phyloP scores from a whole-genome alignment of 2,888 invertebrate genomes.

The Caenorhabditis panamensis region DNA sequence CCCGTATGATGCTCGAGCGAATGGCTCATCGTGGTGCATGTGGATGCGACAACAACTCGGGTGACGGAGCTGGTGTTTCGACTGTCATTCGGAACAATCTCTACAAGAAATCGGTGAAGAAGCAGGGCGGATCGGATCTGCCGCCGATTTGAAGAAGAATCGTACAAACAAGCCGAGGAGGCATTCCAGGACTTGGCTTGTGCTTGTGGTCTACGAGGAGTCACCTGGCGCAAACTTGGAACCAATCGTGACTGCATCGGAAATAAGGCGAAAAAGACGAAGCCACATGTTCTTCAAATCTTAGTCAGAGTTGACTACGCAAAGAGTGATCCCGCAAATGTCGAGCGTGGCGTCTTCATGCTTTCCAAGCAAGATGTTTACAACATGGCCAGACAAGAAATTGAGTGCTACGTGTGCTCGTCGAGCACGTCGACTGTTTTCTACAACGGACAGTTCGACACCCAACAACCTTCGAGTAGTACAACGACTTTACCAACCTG shows the following conservation, averaged over 20 bases:
- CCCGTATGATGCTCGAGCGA: conserved; percentile 93
- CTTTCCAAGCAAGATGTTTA: conserved; percentile 94
- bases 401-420: conserved; percentile 96
- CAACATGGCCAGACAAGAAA: conserved; percentile 89
- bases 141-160: conserved; percentile 88
- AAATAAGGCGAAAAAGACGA: conserved; percentile 92
- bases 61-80: conserved; percentile 97
- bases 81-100: conserved; percentile 96
- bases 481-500: conserved; percentile 84
- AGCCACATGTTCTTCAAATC: conserved; percentile 94
- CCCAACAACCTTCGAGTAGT: conserved; percentile 92
- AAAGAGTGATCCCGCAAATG: conserved; percentile 84
- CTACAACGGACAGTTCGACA: conserved; percentile 97
- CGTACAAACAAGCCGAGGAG: conserved; percentile 82
- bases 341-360: conserved; percentile 88
- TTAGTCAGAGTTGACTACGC: conserved; percentile 85
- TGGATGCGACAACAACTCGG: conserved; percentile 98
- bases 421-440: conserved; percentile 92
- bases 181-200: conserved; percentile 89
- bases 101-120: conserved; percentile 89
- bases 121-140: conserved; percentile 85
- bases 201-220: conserved; percentile 88
- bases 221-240: conserved; percentile 96
- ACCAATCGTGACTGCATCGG: conserved; percentile 91
- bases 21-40: conserved; percentile 99